Base-by-base conservation (phyloP, 2,113 vertebrate genomes). In the Anolis sagrei region DNA sequence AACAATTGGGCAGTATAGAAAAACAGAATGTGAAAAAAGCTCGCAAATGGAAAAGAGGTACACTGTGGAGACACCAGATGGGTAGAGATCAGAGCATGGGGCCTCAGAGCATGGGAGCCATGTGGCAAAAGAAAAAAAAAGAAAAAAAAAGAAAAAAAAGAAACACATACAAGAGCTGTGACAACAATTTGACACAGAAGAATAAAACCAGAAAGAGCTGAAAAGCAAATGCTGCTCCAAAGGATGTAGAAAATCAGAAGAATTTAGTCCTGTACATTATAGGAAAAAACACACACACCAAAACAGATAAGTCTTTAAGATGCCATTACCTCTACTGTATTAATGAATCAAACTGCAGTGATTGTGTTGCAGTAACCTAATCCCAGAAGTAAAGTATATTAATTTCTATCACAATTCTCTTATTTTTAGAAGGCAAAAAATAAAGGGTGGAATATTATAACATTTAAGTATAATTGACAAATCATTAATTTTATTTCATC, bases 31-130 rank as follows among this genome's bases (percentile, higher is more conserved):
- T 79, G 84, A 79, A 79, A 85, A 78, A 72, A 29, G 11, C 27
- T 32, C 61, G 77, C 21, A 73, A 85, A 85, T 78, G 49, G 62
- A 58, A 78, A 85, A 16, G 18, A 85, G 51, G 36, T 36, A 72
- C n/a, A 34, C 80, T 36, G 49, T 58, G 29, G 10, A 48, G 76
- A 44, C 34, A 25, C 32, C 25, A 79, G 68, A 48, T 32, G 58
- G 49, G 19, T 73, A 34, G 61, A 70, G 61, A 61, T 25, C 39
- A 2, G 25, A 61, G 61, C 29, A 81, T 68, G 25, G 34, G 27
- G 54, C n/a, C n/a, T n/a, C n/a, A n/a, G n/a, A n/a, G n/a, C n/a
- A n/a, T n/a, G n/a, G n/a, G n/a, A n/a, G n/a, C n/a, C n/a, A n/a
- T n/a, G n/a, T n/a, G n/a, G n/a, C n/a, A n/a, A n/a, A n/a, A n/a